Evolutionary conservation across 1,140 invertebrate species (phyloP), one percentile per base, ranked within the genome.

Genomic region (Psix sp.): DNA sequence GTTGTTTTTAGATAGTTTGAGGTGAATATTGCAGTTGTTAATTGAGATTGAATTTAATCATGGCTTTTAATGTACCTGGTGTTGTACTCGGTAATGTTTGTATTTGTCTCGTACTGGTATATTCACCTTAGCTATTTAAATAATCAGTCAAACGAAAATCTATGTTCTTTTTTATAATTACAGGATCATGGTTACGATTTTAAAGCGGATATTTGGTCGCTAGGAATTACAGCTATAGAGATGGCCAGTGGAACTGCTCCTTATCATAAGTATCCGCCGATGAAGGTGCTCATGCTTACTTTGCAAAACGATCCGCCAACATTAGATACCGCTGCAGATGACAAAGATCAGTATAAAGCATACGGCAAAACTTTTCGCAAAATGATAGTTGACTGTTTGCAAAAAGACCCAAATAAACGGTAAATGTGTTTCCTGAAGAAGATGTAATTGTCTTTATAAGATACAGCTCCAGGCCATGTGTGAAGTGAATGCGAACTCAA

Each of bases 121-220:
- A n/a, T n/a, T n/a, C n/a, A n/a, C n/a, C n/a, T n/a, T n/a, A n/a
- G n/a, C n/a, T n/a, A n/a, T n/a, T n/a, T n/a, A n/a, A n/a, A n/a
- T n/a, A n/a, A n/a, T n/a, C n/a, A n/a, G n/a, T n/a, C n/a, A 35
- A 68, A 31, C 24, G 42, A 45, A 42, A 26, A n/a, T n/a, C n/a
- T n/a, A n/a, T n/a, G n/a, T n/a, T n/a, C n/a, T n/a, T n/a, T n/a
- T n/a, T n/a, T n/a, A n/a, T n/a, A n/a, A n/a, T 87, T 80, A 67
- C 83, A 94, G 94, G 96, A 98, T 80, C 96, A 97, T 83, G 98
- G 98, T 0, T 99, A 99, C 83, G 97, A 99, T 86, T 99, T 97
- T 86, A 99, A 99, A 88, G 98, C 98, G n/a, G 98, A 99, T 82
- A 99, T 99, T 70, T 99, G 98, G 98, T 98, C 96, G 17, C 94